Percentiles rank a stretch among this genome's conserved stretches.
These are phyloP conservation scores for Eubasilissa splendida DNA, from an alignment of 2,888 invertebrate genomes.

Conservation along the genomic window DNA sequence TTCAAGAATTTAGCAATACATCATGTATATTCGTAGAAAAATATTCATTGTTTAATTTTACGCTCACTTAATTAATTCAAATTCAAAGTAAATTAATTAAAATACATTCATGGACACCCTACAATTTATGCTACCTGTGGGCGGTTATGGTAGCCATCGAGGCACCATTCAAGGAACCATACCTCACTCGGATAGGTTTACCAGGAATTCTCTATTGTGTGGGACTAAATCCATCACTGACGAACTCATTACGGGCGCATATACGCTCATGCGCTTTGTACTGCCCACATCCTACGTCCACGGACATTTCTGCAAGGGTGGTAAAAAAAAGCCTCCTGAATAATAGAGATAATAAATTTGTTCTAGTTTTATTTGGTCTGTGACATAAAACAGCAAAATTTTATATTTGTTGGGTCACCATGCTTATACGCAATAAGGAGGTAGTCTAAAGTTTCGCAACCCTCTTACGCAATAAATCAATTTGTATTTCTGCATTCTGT, in stretches of 20 bases:
- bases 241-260: conserved; percentile 31
- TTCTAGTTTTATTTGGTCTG: background rate
- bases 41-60: no score
- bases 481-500: no score
- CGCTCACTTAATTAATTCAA: background rate
- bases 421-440: no score
- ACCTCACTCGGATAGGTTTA: conserved; percentile 34
- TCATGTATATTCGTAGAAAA: no score
- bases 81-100: background rate
- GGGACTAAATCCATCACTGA: conserved; percentile 29
- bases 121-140: conserved; percentile 44
- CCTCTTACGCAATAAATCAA: no score
- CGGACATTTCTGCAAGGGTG: conserved; percentile 4
- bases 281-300: conserved; percentile 5
- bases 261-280: background rate
- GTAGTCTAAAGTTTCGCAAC: no score
- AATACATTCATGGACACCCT: conserved; percentile 29
- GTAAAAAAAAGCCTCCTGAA: background rate
- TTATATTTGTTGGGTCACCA: conserved; percentile 1
- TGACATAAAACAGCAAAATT: conserved; percentile 18
- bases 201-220: conserved; percentile 47
- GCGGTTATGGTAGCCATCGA: conserved; percentile 51
- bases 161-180: conserved; percentile 54
- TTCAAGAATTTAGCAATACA: no score
- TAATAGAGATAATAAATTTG: conserved; percentile 8